These are phyloP conservation scores for Euphydryas editha DNA, from an alignment of 2,888 invertebrate genomes.

Conservation along the genomic window DNA sequence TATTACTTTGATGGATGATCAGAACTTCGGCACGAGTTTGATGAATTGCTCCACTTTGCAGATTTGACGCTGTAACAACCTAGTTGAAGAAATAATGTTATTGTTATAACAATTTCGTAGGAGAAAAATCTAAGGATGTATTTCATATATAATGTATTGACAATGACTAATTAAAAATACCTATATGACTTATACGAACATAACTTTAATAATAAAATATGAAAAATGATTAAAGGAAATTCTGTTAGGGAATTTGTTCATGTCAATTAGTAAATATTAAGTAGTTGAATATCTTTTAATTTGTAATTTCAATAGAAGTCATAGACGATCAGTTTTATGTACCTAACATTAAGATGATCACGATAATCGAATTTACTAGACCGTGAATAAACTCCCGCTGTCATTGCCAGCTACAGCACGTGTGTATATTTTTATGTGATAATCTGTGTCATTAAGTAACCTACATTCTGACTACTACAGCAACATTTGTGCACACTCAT, in stretches of 20 bases:
- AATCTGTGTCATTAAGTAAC: not conserved
- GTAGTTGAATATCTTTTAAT: not conserved
- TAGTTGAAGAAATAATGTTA: constrained; percentile 5
- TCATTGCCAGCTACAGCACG: constrained; percentile 7
- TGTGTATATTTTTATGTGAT: not conserved
- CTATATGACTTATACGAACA: no score
- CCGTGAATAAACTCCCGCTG: constrained; percentile 1
- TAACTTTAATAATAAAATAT: no score
- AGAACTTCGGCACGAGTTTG: constrained; percentile 36
- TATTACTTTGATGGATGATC: constrained; percentile 36
- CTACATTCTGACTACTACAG: no score
- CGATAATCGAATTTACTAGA: not conserved
- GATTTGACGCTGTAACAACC: constrained; percentile 16
- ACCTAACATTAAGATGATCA: not conserved
- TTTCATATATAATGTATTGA: no score
- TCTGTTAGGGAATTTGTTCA: no score
- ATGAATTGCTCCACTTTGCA: constrained; percentile 30
- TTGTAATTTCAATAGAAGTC: not conserved
- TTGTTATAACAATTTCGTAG: not conserved
- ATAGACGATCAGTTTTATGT: not conserved
- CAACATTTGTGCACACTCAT: no score
- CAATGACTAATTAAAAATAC: no score
- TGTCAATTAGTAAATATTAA: no score
- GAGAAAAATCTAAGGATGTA: not conserved
- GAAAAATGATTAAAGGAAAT: no score